Conservation (phyloP, 2,888 invertebrate species). For the Anorthoa munda region DNA sequence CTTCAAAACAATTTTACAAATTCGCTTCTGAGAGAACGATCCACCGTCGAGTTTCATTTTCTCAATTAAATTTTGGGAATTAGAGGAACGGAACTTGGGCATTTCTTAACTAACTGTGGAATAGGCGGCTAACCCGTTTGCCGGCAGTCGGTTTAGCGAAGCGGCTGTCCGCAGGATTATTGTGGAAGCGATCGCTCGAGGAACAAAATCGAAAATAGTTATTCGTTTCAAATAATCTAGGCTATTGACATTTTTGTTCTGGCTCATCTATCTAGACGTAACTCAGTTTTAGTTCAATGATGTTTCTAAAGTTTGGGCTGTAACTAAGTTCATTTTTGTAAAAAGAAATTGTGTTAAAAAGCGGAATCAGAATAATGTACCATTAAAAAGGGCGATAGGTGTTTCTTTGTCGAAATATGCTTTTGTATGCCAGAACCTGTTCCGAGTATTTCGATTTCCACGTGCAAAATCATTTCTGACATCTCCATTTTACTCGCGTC, state of each 20-base stretch:
- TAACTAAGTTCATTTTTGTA: background rate
- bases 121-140: constrained; percentile 57
- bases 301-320: constrained; percentile 13
- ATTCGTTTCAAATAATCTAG: constrained; percentile 13
- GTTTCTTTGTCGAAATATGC: background rate
- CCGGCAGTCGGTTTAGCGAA: constrained; percentile 35
- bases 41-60: constrained; percentile 63
- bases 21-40: constrained; percentile 40
- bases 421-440: background rate
- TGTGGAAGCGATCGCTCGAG: constrained; percentile 44
- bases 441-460: background rate
- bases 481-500: background rate
- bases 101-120: constrained; percentile 67
- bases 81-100: constrained; percentile 59
- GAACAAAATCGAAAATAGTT: constrained; percentile 20
- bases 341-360: background rate
- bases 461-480: background rate
- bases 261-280: constrained; percentile 25
- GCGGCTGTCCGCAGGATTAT: constrained; percentile 62
- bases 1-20: constrained; percentile 59
- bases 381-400: background rate
- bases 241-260: constrained; percentile 5
- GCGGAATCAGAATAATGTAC: background rate
- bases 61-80: constrained; percentile 69
- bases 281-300: constrained; percentile 15